These are phyloP conservation scores for Tetramorium alpestre DNA, from an alignment of 1,140 invertebrate genomes.

Conservation along the genomic window DNA sequence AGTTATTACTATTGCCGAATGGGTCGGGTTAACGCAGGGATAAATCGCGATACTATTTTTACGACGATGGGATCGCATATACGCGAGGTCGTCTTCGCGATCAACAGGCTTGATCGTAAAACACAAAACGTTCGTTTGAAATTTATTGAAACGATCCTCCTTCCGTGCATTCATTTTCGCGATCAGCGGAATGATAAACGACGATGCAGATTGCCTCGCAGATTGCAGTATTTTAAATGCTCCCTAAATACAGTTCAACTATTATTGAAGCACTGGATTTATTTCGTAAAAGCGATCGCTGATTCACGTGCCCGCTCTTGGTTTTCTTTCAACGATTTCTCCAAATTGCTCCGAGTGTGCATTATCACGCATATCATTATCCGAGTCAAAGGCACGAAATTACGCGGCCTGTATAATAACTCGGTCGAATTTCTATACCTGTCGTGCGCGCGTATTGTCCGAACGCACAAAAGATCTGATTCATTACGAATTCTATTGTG, in stretches of 20 bases:
- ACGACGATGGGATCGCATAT: neutral
- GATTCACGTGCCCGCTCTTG: neutral
- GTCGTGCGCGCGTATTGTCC: neutral
- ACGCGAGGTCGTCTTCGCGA: neutral
- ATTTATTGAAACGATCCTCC: constrained; percentile 13
- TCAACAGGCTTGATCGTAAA: constrained; percentile 30
- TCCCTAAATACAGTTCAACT: neutral
- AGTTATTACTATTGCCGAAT: constrained; percentile 36
- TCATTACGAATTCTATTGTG: constrained; percentile 23
- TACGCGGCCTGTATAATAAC: constrained; percentile 4
- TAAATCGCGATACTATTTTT: constrained; percentile 34
- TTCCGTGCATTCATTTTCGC: neutral
- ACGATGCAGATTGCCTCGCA: neutral
- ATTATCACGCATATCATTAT: neutral
- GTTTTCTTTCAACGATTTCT: constrained; percentile 18
- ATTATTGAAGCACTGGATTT: neutral
- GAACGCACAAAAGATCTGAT: constrained; percentile 33
- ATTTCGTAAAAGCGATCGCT: neutral
- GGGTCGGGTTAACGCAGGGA: constrained; percentile 27
- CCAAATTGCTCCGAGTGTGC: constrained; percentile 9
- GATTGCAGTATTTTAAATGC: neutral
- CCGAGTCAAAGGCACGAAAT: constrained; percentile 24
- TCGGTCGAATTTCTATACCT: neutral
- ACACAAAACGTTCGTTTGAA: constrained; percentile 26
- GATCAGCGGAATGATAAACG: neutral